phyloP scores from a whole-genome alignment of 1,140 invertebrate species.

The Sarcophaga peregrina region DNA sequence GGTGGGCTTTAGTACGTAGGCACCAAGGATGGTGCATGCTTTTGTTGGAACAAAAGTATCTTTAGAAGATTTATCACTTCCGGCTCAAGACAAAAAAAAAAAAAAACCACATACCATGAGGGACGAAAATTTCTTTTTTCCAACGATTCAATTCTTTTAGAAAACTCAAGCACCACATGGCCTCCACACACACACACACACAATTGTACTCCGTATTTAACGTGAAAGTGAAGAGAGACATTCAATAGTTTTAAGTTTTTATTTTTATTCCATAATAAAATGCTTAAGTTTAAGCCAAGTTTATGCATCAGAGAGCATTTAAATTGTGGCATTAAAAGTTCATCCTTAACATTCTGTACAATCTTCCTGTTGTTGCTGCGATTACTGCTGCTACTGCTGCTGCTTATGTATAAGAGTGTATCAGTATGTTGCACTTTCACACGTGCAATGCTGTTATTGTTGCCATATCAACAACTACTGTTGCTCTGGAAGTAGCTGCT shows the following conservation, averaged over 20 bases:
- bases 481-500: too few species aligned
- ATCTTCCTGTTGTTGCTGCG: not conserved
- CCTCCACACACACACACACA: not conserved
- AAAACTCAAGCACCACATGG: not conserved
- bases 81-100: too few species aligned
- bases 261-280: slow-evolving; percentile 6
- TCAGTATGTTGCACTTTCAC: too few species aligned
- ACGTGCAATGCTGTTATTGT: too few species aligned
- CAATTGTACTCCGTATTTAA: too few species aligned
- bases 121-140: too few species aligned
- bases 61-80: too few species aligned
- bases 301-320: slow-evolving; percentile 24
- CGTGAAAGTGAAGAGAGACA: not conserved
- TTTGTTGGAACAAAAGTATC: too few species aligned
- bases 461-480: too few species aligned
- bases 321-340: slow-evolving; percentile 5
- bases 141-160: not conserved
- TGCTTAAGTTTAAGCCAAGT: slow-evolving; percentile 14
- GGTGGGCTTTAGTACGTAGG: too few species aligned
- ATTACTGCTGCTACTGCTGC: not conserved
- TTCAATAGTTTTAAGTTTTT: slow-evolving; percentile 21
- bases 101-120: too few species aligned
- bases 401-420: not conserved
- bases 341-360: slow-evolving; percentile 1
- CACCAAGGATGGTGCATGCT: too few species aligned